These are phyloP conservation scores for Pseudachorutes palmiensis DNA, from an alignment of 1,140 invertebrate genomes.

Conservation along the genomic window DNA sequence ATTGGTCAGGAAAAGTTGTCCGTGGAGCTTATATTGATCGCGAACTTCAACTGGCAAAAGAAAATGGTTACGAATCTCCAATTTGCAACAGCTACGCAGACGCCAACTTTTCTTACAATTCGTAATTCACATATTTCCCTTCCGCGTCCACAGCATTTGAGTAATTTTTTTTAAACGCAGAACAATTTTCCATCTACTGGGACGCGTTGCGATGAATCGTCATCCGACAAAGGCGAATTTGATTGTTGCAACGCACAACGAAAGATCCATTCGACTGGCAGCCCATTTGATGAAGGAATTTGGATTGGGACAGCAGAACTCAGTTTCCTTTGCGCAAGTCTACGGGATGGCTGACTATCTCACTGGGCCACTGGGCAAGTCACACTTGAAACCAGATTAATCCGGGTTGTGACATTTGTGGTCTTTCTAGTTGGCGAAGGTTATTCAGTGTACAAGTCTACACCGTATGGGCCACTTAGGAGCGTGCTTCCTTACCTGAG, in stretches of 20 bases:
- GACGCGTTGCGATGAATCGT: too few species aligned
- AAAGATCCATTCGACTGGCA: conserved; percentile 40
- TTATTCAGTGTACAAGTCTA: conserved; percentile 52
- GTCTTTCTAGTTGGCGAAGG: conserved; percentile 44
- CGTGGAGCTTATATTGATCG: conserved; percentile 47
- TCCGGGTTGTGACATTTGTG: conserved; percentile 1
- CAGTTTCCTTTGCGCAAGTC: conserved; percentile 50
- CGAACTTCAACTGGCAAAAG: conserved; percentile 31
- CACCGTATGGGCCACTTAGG: conserved; percentile 49
- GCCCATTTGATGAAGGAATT: conserved; percentile 34
- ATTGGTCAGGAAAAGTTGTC: conserved; percentile 44
- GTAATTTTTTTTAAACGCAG: conserved; percentile 21
- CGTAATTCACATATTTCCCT: conserved; percentile 25
- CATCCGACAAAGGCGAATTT: conserved; percentile 33
- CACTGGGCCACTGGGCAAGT: conserved; percentile 47
- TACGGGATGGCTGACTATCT: conserved; percentile 53
- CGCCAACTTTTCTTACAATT: conserved; percentile 40
- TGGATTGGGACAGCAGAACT: conserved; percentile 15
- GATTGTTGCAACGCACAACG: conserved; percentile 44
- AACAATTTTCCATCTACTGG: conserved; percentile 19
- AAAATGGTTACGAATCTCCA: conserved; percentile 34
- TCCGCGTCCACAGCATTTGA: conserved; percentile 10
- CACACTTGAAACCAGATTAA: too few species aligned
- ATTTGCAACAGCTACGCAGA: conserved; percentile 40
- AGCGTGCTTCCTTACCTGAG: conserved; percentile 48